phyloP scores from a whole-genome alignment of 2,797 vertebrate genomes.

The Bradypodion ventrale region DNA sequence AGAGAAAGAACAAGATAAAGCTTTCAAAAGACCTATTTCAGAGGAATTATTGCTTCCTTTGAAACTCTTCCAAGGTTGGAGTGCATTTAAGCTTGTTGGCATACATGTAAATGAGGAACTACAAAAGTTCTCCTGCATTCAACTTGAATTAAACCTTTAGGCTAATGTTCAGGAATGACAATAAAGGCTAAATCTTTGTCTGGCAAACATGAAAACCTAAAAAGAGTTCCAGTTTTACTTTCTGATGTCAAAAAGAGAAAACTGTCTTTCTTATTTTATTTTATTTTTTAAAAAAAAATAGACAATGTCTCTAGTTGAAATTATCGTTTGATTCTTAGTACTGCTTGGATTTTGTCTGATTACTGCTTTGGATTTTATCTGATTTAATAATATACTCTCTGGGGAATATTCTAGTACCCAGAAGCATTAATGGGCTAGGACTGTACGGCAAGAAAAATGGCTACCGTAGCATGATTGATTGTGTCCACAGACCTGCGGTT shows the following conservation, averaged over 20 bases:
- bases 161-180: slow-evolving; percentile 65
- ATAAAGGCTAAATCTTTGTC: slow-evolving; percentile 66
- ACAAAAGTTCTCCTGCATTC: slow-evolving; percentile 88
- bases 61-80: slow-evolving; percentile 98
- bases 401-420: neutral
- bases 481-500: neutral
- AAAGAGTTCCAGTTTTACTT: slow-evolving; percentile 54
- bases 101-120: slow-evolving; percentile 97
- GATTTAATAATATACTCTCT: slow-evolving; percentile 37
- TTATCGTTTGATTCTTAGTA: slow-evolving; percentile 48
- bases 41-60: slow-evolving; percentile 98
- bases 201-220: slow-evolving; percentile 37
- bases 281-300: neutral
- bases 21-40: slow-evolving; percentile 98
- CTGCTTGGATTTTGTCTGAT: no score
- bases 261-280: slow-evolving; percentile 1
- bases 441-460: neutral
- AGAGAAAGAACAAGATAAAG: slow-evolving; percentile 98
- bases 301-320: slow-evolving; percentile 35
- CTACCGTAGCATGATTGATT: neutral
- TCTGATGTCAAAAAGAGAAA: slow-evolving; percentile 33
- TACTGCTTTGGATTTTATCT: slow-evolving; percentile 38
- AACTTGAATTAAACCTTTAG: slow-evolving; percentile 85
- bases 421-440: neutral
- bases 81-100: slow-evolving; percentile 97